phyloP scores from a whole-genome alignment of 1,140 invertebrate genomes.

The Cyclina sinensis region DNA sequence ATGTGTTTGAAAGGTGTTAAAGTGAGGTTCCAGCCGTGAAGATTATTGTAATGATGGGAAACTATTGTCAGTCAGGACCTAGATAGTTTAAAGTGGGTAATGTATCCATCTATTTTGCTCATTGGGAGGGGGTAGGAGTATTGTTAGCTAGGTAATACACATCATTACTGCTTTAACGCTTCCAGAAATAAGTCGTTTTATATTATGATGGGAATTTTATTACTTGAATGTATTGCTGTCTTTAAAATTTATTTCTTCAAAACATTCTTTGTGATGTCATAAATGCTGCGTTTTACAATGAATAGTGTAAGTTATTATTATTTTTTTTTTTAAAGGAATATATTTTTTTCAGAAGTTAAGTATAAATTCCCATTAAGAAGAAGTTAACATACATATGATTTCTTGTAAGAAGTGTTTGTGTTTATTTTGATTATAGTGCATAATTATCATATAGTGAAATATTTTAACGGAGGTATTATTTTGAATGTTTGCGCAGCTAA shows the following conservation, averaged over 20 bases:
- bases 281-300: too few relatives aligned
- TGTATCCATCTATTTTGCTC: slow-evolving; percentile 52
- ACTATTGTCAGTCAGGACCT: background rate
- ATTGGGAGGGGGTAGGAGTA: background rate
- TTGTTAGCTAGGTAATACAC: background rate
- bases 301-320: too few relatives aligned
- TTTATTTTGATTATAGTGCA: too few relatives aligned
- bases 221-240: background rate
- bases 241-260: background rate
- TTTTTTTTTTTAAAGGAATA: too few relatives aligned
- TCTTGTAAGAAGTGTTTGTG: too few relatives aligned
- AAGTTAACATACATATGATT: too few relatives aligned
- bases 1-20: slow-evolving; percentile 23
- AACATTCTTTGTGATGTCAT: too few relatives aligned
- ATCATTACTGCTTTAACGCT: slow-evolving; percentile 43
- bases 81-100: slow-evolving; percentile 39
- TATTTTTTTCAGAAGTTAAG: too few relatives aligned
- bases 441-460: too few relatives aligned
- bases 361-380: too few relatives aligned
- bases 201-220: background rate
- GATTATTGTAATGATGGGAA: background rate
- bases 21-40: slow-evolving; percentile 10
- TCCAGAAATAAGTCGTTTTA: background rate
- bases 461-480: too few relatives aligned
- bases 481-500: too few relatives aligned